phyloP scores from a whole-genome alignment of 2,113 vertebrate genomes.

The Carlito syrichta region DNA sequence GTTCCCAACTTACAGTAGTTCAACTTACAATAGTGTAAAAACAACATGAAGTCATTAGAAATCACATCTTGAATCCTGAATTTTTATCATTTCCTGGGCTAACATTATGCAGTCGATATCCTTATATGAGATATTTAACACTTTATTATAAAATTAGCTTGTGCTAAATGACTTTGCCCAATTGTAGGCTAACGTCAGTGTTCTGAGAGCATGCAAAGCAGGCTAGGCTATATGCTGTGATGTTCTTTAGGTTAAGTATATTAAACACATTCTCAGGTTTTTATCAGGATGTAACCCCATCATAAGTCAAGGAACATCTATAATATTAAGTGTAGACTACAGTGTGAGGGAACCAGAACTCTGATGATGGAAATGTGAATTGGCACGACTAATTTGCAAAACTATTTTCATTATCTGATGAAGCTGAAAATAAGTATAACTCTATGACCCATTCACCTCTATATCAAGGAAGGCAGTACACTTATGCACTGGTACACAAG shows the following conservation, averaged over 20 bases:
- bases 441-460: not conserved
- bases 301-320: not conserved
- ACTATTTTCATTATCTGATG: not conserved
- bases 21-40: not conserved
- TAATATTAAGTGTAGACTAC: not conserved
- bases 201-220: not conserved
- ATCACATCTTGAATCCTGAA: not conserved
- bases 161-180: not conserved
- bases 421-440: not conserved
- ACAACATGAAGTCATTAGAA: not conserved
- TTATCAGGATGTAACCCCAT: not conserved
- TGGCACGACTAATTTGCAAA: not conserved
- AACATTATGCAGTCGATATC: not conserved
- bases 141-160: not conserved
- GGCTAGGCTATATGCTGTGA: not conserved
- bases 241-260: not conserved
- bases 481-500: not conserved
- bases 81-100: not conserved
- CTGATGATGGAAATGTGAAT: not conserved
- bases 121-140: not conserved
- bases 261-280: not conserved
- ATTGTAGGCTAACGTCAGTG: not conserved
- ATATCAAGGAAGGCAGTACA: not conserved
- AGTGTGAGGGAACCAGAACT: not conserved
- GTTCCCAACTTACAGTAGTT: not conserved